Base-by-base conservation (phyloP, 2,797 vertebrate species). In the Rousettus madagascariensis region DNA sequence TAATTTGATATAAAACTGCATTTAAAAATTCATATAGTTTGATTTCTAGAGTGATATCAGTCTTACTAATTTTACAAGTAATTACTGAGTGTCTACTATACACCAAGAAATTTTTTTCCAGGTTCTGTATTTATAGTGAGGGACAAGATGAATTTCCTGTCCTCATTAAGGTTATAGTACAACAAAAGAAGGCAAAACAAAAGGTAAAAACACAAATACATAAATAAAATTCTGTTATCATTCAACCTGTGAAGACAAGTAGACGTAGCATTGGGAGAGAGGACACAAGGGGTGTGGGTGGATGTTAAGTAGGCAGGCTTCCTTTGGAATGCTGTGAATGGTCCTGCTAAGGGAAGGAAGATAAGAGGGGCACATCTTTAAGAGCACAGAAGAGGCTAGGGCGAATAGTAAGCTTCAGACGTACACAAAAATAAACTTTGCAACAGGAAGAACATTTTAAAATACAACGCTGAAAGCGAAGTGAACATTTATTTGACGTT, bases 101-200 rank as follows among this genome's bases (percentile, higher is more conserved):
- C 5, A 22, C 19, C 22, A 19, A 22, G 43, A 5, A 66, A 12
- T 51, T 75, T 83, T 83, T 79, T 63, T 55, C 22, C 2, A 65
- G 66, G 10, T 9, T 22, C n/a, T 9, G 28, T 43, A 20, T 80
- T 74, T 59, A 75, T 12, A 61, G 33, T 6, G 61, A 36, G 63
- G n/a, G 26, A 17, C 6, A 83, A 16, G 68, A 59, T 30, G 59
- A 46, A n/a, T 12, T 77, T 7, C 46, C 11, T 65, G 61, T 28
- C 17, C 24, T 66, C 9, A 17, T 38, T 61, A 77, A 82, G 36
- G 84, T 83, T 28, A 55, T 22, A 33, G 2, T 46, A 59, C 28
- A 77, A 38, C 33, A 30, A 91, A 92, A 57, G 71, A 86, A 84
- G 69, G 38, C 19, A 79, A 92, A 80, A 72, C 41, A 38, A 74